Base-by-base conservation (phyloP, 1,140 invertebrate species). In the fruit fly (Drosophila melanogaster) region DNA sequence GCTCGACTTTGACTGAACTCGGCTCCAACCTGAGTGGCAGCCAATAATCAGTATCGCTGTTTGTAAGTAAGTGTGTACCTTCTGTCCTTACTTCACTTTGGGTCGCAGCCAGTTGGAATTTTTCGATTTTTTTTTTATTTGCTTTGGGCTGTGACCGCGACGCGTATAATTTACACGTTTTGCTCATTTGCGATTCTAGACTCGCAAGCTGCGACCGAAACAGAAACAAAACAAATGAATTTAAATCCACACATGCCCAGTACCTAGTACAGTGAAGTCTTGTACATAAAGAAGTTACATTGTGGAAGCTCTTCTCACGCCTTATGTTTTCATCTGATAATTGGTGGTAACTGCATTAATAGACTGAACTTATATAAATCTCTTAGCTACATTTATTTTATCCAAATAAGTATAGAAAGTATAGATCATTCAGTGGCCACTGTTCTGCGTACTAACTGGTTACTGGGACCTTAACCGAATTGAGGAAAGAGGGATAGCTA, bases 91-190 rank as follows among this genome's bases (percentile, higher is more conserved):
- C 50, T 35, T 70, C 33, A 24, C 41, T 17, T 57, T 70, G 66
- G 66, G 66, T 70, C 66, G 64, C 66, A 55, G 49, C 26, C 66
- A 69, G 49, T 5, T 62, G 62, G 66, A 71, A 70, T 71, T 70
- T 70, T 77, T 60, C 62, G 61, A 66, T 51, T 6, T 44, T 51
- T 6, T 44, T 44, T 70, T 76, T 87, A 89, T 81, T 80, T 79
- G 76, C 83, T 86, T 86, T 77, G 77, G 84, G 83, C 83, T 86
- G 83, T 85, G 83, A 86, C 81, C 81, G 84, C 73, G 83, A 85
- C 77, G 77, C 73, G 86, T 84, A 90, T 90, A 90, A 90, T 90
- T 90, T 84, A 90, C 85, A 90, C 85, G 84, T 89, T 89, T 89
- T 86, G 85, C 85, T 90, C 85, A 90, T 90, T 90, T 90, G 70